Evolutionary conservation across 2,113 vertebrate species (phyloP).

Genomic region (Scolopax mira): DNA sequence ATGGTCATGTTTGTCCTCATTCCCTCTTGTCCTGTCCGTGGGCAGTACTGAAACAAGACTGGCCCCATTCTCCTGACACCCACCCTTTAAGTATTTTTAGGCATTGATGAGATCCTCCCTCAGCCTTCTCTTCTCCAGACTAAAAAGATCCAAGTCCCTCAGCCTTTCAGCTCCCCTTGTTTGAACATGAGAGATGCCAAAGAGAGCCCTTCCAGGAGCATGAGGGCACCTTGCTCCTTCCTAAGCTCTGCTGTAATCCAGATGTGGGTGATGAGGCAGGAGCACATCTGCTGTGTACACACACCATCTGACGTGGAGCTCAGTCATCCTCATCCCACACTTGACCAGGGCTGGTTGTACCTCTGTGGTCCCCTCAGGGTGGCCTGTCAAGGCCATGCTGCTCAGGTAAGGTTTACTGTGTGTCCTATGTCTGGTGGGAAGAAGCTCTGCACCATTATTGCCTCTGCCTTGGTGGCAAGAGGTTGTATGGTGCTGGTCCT

Average conservation of each 20-base stretch:
- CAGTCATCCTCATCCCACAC: neutral
- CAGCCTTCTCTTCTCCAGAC: too few species aligned
- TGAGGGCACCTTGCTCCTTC: neutral
- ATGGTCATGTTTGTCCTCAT: too few species aligned
- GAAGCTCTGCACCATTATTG: neutral
- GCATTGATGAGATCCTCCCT: too few species aligned
- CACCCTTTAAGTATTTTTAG: too few species aligned
- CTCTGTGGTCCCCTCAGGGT: neutral
- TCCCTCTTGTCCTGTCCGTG: too few species aligned
- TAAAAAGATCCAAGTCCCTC: too few species aligned
- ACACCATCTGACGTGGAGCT: neutral
- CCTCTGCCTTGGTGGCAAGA: neutral
- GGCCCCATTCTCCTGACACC: too few species aligned
- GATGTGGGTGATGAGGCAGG: neutral
- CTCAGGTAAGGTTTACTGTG: rapidly evolving
- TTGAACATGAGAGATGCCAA: neutral
- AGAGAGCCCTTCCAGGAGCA: neutral
- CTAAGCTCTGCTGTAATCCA: neutral
- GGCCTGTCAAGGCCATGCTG: neutral
- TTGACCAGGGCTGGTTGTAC: neutral
- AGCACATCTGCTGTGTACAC: neutral
- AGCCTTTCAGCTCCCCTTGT: neutral
- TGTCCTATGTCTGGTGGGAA: rapidly evolving
- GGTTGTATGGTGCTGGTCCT: neutral
- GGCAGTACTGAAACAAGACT: too few species aligned